A percentile compares a stretch with the other conserved stretches of the same genome.
Conservation (phyloP, 2,888 invertebrate species). For the Parochlus steinenii region DNA sequence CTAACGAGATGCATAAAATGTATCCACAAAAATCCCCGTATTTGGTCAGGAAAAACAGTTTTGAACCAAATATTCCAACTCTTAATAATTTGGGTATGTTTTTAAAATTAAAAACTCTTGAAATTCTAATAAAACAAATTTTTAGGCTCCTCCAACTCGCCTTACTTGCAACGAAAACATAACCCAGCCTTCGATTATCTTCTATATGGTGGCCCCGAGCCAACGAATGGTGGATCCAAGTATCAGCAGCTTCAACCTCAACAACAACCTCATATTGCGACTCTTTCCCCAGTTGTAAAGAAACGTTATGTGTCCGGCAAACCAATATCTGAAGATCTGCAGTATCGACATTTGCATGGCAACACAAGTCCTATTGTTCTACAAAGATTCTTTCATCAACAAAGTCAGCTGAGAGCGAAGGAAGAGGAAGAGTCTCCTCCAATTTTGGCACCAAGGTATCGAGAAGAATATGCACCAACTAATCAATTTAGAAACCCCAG, state of each 20-base stretch:
- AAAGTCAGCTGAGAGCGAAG: constrained; percentile 48
- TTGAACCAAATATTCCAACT: no score
- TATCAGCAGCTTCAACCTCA: constrained; percentile 9
- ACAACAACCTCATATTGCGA: constrained; percentile 11
- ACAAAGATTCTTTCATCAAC: constrained; percentile 63
- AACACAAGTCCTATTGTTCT: constrained; percentile 64
- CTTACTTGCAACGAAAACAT: constrained; percentile 5
- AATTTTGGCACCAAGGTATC: not conserved
- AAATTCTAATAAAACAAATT: no score
- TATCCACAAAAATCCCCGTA: no score
- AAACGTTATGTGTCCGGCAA: constrained; percentile 12
- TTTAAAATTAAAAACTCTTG: no score
- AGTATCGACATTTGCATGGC: constrained; percentile 32
- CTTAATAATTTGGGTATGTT: no score
- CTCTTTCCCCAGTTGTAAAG: constrained; percentile 15
- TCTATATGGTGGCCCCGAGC: constrained; percentile 10
- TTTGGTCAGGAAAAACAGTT: no score
- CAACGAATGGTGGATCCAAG: no score
- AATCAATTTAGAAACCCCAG: constrained; percentile 5
- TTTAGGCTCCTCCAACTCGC: no score
- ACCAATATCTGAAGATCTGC: constrained; percentile 16
- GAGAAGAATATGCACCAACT: constrained; percentile 4
- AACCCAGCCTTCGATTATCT: not conserved
- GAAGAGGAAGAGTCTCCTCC: constrained; percentile 24
- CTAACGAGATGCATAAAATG: no score